Percentiles rank a stretch among this genome's conserved stretches.
Evolutionary conservation across 2,888 invertebrate species (phyloP).

Genomic region (Drosophila pullipes): DNA sequence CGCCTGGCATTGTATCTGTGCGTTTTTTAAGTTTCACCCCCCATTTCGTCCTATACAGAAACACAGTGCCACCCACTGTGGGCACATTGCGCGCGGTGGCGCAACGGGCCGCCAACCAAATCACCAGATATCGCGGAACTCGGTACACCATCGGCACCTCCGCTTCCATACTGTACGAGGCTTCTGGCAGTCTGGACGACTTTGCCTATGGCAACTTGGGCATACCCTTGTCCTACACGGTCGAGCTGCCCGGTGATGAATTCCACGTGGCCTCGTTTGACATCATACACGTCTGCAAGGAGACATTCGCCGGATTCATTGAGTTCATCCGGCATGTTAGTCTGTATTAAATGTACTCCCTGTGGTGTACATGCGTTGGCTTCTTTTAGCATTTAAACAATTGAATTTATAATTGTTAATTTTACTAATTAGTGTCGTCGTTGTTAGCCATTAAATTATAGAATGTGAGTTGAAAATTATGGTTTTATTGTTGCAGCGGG

Average conservation of each 20-base stretch:
- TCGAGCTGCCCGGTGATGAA: conserved; percentile 88
- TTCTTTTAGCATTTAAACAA: conserved; percentile 56
- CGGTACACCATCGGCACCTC: conserved; percentile 87
- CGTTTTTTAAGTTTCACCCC: conserved; percentile 37
- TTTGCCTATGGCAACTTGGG: conserved; percentile 88
- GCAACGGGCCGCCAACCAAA: conserved; percentile 83
- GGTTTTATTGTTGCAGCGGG: neutral
- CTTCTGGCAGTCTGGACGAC: conserved; percentile 89
- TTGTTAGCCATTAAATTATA: conserved; percentile 72
- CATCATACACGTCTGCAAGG: conserved; percentile 84
- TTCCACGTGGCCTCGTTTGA: conserved; percentile 83
- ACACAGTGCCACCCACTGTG: conserved; percentile 82
- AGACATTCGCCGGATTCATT: conserved; percentile 85
- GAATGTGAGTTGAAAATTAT: conserved; percentile 18
- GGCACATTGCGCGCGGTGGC: conserved; percentile 83
- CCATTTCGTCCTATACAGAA: conserved; percentile 59
- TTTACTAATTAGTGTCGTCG: conserved; percentile 73
- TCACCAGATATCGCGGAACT: conserved; percentile 84
- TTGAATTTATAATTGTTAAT: conserved; percentile 81
- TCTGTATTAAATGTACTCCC: conserved; percentile 72
- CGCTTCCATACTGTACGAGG: conserved; percentile 86
- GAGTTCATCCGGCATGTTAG: conserved; percentile 84
- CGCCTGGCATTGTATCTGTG: conserved; percentile 45
- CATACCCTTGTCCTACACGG: conserved; percentile 88
- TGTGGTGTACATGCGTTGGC: neutral